A percentile compares a stretch with the other conserved stretches of the same genome.
phyloP scores from a whole-genome alignment of 2,113 vertebrate genomes.

The Suncus etruscus region DNA sequence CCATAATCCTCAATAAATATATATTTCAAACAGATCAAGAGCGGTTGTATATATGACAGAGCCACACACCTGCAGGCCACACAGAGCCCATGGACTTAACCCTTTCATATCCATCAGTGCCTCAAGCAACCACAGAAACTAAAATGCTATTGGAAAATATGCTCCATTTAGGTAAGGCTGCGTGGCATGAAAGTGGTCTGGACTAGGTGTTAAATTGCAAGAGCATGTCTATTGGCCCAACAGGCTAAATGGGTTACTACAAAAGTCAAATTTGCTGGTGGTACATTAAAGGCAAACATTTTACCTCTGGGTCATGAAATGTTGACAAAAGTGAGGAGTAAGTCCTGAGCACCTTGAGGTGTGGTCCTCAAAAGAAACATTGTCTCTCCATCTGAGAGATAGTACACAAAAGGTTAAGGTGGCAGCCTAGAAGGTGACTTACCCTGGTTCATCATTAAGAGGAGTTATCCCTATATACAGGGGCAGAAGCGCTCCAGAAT shows the following conservation, averaged over 20 bases:
- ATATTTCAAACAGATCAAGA: constrained; percentile 67
- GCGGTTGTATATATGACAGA: constrained; percentile 46
- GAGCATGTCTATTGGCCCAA: background rate
- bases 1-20: constrained; percentile 68
- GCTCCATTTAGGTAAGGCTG: background rate
- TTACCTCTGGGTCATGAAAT: constrained; percentile 39
- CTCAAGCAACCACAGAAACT: background rate
- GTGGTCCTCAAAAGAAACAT: too few species aligned
- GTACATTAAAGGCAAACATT: background rate
- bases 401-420: too few species aligned
- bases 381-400: too few species aligned
- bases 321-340: background rate
- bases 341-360: too few species aligned
- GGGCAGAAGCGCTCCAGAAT: too few species aligned
- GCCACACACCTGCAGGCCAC: constrained; percentile 39
- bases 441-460: too few species aligned
- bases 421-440: too few species aligned
- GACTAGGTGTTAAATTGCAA: background rate
- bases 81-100: constrained; percentile 24
- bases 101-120: background rate
- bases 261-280: constrained; percentile 10
- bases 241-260: background rate
- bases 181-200: background rate
- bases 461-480: too few species aligned
- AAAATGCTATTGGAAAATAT: background rate